Evolutionary conservation across 2,113 vertebrate species (phyloP).

Genomic region (Onychorhynchus coronatus): DNA sequence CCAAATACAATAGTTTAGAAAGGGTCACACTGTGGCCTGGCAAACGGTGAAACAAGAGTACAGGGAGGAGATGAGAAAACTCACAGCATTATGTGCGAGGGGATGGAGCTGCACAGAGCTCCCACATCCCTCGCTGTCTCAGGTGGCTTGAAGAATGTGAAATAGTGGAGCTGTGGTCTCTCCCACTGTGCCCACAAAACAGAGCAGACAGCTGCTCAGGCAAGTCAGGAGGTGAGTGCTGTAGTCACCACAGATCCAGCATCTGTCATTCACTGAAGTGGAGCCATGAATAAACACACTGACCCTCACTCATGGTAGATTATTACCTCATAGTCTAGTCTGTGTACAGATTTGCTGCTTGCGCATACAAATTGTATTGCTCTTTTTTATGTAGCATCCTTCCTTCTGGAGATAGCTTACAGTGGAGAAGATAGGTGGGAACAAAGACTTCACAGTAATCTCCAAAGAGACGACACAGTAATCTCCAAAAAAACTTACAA

Average conservation of each 20-base stretch:
- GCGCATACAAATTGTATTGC: not conserved
- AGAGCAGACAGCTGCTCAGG: not conserved
- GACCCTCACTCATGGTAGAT: not conserved
- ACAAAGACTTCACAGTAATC: not conserved
- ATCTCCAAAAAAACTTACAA: not conserved
- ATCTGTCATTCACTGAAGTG: not conserved
- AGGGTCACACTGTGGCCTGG: not conserved
- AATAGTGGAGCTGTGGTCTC: not conserved
- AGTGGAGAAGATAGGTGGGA: not conserved
- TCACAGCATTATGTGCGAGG: not conserved
- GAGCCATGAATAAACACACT: not conserved
- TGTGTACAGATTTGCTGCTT: not conserved
- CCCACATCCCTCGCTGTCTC: not conserved
- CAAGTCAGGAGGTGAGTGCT: not conserved
- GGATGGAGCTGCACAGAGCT: not conserved
- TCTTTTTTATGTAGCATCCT: not conserved
- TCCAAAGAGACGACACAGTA: not conserved
- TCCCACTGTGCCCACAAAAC: not conserved
- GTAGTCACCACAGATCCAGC: not conserved
- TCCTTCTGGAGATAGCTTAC: not conserved
- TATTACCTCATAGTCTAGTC: not conserved
- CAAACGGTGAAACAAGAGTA: not conserved
- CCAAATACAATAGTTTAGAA: not conserved
- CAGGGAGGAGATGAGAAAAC: not conserved
- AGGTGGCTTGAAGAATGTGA: not conserved